Conservation (phyloP, 2,113 vertebrate species). For the Ornithorhynchus anatinus region DNA sequence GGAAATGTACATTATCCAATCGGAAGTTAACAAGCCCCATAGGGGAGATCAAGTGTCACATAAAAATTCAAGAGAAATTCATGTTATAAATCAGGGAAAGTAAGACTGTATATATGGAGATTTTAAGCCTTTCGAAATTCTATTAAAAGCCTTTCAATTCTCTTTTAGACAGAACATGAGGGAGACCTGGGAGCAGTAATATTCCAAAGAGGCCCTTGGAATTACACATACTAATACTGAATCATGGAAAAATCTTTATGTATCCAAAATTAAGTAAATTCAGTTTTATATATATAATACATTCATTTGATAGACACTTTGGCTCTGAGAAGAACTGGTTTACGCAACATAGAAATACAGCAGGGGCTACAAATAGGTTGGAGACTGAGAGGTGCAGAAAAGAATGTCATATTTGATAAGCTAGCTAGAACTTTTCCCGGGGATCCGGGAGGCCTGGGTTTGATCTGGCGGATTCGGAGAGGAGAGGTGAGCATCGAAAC, state of each 20-base stretch:
- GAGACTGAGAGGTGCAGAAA: too few relatives aligned
- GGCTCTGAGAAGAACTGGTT: conserved; percentile 41
- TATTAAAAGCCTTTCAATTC: conserved; percentile 73
- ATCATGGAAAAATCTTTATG: conserved; percentile 59
- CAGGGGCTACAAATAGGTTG: too few relatives aligned
- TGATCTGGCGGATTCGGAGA: too few relatives aligned
- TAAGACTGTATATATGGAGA: conserved; percentile 61
- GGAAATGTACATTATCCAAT: conserved; percentile 77
- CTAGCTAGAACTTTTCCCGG: too few relatives aligned
- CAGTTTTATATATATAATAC: conserved; percentile 24
- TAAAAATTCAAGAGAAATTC: conserved; percentile 80
- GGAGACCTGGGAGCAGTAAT: conserved; percentile 57
- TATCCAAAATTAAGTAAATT: conserved; percentile 63
- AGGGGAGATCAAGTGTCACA: conserved; percentile 68
- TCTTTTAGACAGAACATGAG: conserved; percentile 67
- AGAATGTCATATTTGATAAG: too few relatives aligned
- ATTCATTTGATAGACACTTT: conserved; percentile 51
- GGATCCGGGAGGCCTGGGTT: too few relatives aligned
- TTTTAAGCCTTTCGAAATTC: conserved; percentile 74
- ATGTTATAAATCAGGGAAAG: conserved; percentile 69
- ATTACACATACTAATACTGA: conserved; percentile 66
- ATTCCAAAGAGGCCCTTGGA: conserved; percentile 60
- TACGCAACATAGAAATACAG: conserved; percentile 49
- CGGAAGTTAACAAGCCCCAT: conserved; percentile 63
- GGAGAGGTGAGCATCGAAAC: too few relatives aligned